Evolutionary conservation across 2,797 vertebrate species (phyloP).

Genomic region (Pitangus sulphuratus): DNA sequence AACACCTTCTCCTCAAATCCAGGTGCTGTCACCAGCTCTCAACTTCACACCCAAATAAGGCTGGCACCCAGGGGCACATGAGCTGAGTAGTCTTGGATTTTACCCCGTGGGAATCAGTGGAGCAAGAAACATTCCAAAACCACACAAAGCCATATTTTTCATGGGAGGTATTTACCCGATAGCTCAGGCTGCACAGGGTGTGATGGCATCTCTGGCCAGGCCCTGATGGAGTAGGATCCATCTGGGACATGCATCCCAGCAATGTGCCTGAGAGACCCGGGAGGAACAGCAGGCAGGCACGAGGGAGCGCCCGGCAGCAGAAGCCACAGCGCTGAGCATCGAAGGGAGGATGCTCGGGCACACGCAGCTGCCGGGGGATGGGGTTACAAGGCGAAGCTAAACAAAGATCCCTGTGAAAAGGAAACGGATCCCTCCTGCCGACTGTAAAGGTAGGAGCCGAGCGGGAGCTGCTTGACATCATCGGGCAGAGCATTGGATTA

Average conservation of each 20-base stretch:
- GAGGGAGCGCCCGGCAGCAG: conserved; percentile 48
- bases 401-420: conserved; percentile 59
- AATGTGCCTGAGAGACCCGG: accelerated
- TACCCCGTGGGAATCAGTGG: accelerated
- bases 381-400: conserved; percentile 57
- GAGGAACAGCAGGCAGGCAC: not conserved
- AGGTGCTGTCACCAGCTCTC: not conserved
- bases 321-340: conserved; percentile 9
- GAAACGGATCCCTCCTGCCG: conserved; percentile 73
- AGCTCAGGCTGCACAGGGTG: not conserved
- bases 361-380: conserved; percentile 53
- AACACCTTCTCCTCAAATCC: not conserved
- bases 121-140: not conserved
- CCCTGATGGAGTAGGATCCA: not conserved
- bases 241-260: accelerated
- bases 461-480: conserved; percentile 78
- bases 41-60: not conserved
- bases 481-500: conserved; percentile 76
- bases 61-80: not conserved
- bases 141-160: not conserved
- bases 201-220: not conserved
- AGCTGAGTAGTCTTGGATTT: not conserved
- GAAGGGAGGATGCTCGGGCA: conserved; percentile 72
- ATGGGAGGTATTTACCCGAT: not conserved
- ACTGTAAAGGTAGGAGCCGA: conserved; percentile 71